These are phyloP conservation scores for Cyrtonyx montezumae DNA, from an alignment of 2,113 vertebrate species.

Conservation along the genomic window DNA sequence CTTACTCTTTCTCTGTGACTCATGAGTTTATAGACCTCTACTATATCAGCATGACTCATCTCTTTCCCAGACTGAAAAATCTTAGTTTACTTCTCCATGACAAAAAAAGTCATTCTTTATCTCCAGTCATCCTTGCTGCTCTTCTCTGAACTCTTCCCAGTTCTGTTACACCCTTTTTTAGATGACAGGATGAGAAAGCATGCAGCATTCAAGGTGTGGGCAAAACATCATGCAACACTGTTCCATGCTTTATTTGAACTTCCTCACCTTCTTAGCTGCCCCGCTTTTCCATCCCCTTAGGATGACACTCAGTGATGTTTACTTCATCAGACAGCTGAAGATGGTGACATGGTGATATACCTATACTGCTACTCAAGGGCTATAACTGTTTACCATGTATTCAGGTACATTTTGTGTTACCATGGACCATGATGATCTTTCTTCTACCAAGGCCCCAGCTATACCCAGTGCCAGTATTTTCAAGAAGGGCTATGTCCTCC, in stretches of 20 bases:
- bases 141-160: background rate
- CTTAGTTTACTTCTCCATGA: background rate
- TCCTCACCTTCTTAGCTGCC: background rate
- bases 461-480: background rate
- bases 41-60: background rate
- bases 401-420: background rate
- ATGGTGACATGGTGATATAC: background rate
- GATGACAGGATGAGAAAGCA: background rate
- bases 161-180: background rate
- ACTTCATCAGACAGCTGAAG: background rate
- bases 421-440: background rate
- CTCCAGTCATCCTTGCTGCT: background rate
- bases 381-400: background rate
- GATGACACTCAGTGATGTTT: background rate
- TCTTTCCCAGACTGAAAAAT: background rate
- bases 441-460: background rate
- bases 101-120: background rate
- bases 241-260: background rate
- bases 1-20: background rate
- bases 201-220: background rate
- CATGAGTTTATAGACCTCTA: background rate
- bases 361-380: background rate
- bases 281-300: background rate
- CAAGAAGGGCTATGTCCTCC: background rate
- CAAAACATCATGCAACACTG: background rate